Percentiles rank a stretch among this genome's conserved stretches.
phyloP scores from a whole-genome alignment of 1,140 invertebrate genomes.

The Halictus rubicundus region DNA sequence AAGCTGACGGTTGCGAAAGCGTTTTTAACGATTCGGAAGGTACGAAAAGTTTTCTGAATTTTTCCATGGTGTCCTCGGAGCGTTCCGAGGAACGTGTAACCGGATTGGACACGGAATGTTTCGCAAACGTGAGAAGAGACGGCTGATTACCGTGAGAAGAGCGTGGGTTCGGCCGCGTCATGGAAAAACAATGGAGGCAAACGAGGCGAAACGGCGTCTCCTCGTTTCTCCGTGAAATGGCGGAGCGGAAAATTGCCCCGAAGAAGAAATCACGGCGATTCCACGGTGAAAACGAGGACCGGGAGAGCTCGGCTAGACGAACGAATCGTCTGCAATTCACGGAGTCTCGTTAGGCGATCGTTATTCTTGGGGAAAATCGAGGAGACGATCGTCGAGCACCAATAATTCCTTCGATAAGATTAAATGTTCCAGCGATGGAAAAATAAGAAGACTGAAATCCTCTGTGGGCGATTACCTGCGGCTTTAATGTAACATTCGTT shows the following conservation, averaged over 20 bases:
- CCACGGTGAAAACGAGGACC: background rate
- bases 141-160: conserved; percentile 18
- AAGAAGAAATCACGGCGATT: conserved; percentile 33
- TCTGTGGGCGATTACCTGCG: no score
- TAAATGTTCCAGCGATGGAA: no score
- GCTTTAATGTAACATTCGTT: no score
- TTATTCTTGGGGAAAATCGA: background rate
- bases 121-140: no score
- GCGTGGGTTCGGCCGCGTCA: conserved; percentile 7
- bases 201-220: conserved; percentile 34
- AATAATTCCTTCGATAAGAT: no score
- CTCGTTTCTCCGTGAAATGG: background rate
- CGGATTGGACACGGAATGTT: no score
- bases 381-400: background rate
- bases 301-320: conserved; percentile 11
- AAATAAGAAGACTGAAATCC: no score
- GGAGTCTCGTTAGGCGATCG: background rate
- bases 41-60: no score
- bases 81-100: no score
- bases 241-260: conserved; percentile 29
- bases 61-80: no score
- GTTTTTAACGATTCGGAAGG: no score
- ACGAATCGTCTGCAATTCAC: conserved; percentile 6
- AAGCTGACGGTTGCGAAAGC: no score
- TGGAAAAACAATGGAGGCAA: conserved; percentile 45